Percentiles rank a stretch among this genome's conserved stretches.
phyloP scores from a whole-genome alignment of 30 jellyfish, hydroid and myxozoan species.

The Aurelia aurita complex sp. Pacific region DNA sequence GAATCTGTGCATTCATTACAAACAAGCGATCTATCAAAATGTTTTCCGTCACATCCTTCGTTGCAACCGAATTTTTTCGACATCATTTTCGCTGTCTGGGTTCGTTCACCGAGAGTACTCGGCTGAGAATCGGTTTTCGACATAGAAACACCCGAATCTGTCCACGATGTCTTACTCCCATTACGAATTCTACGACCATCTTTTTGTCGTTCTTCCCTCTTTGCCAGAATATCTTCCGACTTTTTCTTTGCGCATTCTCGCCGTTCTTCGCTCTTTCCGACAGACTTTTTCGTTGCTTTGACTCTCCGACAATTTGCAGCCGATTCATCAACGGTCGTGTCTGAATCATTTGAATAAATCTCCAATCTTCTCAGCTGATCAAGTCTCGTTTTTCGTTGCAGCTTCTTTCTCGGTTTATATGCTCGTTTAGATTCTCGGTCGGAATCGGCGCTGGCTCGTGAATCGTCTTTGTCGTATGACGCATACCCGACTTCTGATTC shows the following conservation, averaged over 20 bases:
- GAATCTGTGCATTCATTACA: constrained; percentile 10
- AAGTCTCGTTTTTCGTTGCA: constrained; percentile 21
- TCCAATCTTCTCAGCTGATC: constrained; percentile 30
- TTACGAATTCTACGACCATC: constrained; percentile 25
- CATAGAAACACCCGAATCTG: constrained; percentile 77
- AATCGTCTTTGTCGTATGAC: constrained; percentile 53
- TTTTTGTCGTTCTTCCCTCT: neutral
- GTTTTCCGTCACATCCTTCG: constrained; percentile 2
- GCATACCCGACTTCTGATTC: constrained; percentile 60
- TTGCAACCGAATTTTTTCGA: neutral
- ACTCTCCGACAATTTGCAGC: constrained; percentile 16
- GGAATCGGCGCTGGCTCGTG: constrained; percentile 16
- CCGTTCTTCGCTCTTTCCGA: neutral
- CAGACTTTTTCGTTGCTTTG: neutral
- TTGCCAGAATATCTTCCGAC: neutral
- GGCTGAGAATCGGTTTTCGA: constrained; percentile 79
- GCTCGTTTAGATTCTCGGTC: constrained; percentile 9
- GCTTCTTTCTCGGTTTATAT: constrained; percentile 1
- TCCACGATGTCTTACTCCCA: constrained; percentile 65
- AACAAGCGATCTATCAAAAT: neutral
- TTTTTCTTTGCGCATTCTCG: neutral
- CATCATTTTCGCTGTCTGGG: constrained; percentile 7
- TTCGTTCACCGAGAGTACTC: constrained; percentile 61
- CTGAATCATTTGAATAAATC: constrained; percentile 55
- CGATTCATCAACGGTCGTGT: constrained; percentile 39